Conservation (phyloP, 2,113 vertebrate species). For the Leucosticte australis region DNA sequence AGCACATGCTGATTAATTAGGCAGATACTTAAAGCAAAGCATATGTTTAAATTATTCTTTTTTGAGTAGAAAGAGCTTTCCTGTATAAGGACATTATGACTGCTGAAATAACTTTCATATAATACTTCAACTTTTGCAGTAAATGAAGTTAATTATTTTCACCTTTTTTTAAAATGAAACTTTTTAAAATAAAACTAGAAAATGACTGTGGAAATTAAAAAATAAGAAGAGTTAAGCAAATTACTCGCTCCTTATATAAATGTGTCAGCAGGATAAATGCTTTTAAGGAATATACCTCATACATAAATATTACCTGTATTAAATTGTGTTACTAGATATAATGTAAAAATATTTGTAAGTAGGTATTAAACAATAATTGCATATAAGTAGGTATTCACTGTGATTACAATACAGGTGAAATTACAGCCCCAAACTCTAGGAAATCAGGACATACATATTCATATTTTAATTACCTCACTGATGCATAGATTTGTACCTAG, state of each 20-base stretch:
- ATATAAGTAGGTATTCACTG: background rate
- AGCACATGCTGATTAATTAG: background rate
- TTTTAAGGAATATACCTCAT: background rate
- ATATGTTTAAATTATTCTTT: background rate
- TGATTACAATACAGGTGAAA: background rate
- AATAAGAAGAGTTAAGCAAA: background rate
- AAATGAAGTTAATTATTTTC: background rate
- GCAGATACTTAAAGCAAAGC: background rate
- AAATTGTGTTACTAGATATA: background rate
- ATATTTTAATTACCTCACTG: background rate
- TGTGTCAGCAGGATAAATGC: background rate
- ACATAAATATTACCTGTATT: background rate
- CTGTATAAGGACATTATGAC: background rate
- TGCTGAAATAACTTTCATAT: background rate
- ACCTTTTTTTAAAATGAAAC: background rate
- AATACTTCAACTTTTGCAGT: background rate
- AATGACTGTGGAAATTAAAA: background rate
- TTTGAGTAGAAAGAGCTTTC: background rate
- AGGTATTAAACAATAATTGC: background rate
- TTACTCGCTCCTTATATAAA: background rate
- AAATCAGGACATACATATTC: background rate
- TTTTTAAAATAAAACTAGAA: background rate
- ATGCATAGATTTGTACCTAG: background rate
- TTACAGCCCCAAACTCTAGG: background rate
- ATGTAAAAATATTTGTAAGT: background rate